Conservation (phyloP, 2,888 invertebrate genomes). For the Anarsia innoxiella region DNA sequence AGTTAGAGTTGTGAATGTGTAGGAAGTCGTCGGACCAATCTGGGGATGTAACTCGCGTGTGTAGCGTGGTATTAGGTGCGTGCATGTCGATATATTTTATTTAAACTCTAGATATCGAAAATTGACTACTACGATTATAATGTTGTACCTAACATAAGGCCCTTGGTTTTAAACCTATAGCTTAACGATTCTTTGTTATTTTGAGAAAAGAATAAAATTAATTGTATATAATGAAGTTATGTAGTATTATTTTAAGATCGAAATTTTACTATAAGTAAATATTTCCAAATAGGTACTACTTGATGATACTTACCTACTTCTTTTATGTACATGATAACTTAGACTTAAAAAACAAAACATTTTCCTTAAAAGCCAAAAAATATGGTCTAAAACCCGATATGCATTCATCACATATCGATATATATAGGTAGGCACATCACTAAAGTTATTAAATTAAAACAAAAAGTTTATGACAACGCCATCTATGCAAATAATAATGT, state of each 20-base stretch:
- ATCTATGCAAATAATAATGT: too few relatives aligned
- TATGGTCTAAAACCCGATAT: too few relatives aligned
- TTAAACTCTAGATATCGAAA: constrained; percentile 36
- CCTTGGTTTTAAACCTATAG: constrained; percentile 66
- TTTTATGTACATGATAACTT: too few relatives aligned
- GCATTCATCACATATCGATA: too few relatives aligned
- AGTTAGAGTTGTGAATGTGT: constrained; percentile 31
- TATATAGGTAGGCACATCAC: too few relatives aligned
- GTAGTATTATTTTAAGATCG: constrained; percentile 19
- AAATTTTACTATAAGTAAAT: too few relatives aligned
- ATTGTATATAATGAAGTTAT: constrained; percentile 50
- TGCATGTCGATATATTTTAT: constrained; percentile 21
- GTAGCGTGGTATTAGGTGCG: constrained; percentile 18
- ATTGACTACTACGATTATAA: constrained; percentile 32
- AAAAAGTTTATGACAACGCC: too few relatives aligned
- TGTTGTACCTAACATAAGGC: constrained; percentile 36
- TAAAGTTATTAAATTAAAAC: too few relatives aligned
- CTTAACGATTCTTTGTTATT: constrained; percentile 66
- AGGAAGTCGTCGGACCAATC: constrained; percentile 44
- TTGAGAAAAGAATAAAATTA: constrained; percentile 62
- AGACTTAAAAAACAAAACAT: too few relatives aligned
- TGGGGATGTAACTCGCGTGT: constrained; percentile 28
- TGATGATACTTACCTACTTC: too few relatives aligned
- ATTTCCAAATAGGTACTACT: too few relatives aligned
- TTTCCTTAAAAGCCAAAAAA: too few relatives aligned